phyloP scores from a whole-genome alignment of 2,113 vertebrate genomes.

The Carollia perspicillata region DNA sequence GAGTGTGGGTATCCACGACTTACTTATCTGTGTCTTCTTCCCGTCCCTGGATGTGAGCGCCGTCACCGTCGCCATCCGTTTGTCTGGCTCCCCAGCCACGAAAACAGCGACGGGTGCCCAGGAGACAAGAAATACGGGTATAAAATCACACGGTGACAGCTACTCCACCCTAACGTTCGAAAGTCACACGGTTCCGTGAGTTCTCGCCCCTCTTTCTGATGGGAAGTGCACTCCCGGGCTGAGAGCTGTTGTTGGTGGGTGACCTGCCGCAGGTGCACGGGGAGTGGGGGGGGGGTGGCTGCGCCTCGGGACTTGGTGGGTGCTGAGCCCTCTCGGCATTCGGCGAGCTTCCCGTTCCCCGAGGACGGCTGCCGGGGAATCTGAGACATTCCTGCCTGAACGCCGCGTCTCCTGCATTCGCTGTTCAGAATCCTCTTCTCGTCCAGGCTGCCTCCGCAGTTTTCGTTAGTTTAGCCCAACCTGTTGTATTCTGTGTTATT shows the following conservation, averaged over 20 bases:
- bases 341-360: not conserved
- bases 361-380: not conserved
- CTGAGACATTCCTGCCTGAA: no score
- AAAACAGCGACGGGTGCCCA: not conserved
- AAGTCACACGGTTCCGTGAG: not conserved
- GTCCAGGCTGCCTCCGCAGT: not conserved
- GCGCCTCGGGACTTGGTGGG: not conserved
- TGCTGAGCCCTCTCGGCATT: not conserved
- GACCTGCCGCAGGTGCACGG: no score
- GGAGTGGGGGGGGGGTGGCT: no score
- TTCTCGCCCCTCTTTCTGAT: not conserved
- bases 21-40: not conserved
- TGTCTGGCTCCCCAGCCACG: not conserved
- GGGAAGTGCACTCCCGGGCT: no score
- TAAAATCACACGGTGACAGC: not conserved
- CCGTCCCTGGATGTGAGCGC: not conserved
- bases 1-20: not conserved
- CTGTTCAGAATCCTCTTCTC: no score
- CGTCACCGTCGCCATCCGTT: not conserved
- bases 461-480: not conserved
- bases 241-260: not conserved
- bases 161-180: not conserved
- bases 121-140: not conserved
- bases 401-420: no score
- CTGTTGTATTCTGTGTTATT: not conserved